Evolutionary conservation across 2,888 invertebrate species (phyloP).

Genomic region (Mythimna vitellina): DNA sequence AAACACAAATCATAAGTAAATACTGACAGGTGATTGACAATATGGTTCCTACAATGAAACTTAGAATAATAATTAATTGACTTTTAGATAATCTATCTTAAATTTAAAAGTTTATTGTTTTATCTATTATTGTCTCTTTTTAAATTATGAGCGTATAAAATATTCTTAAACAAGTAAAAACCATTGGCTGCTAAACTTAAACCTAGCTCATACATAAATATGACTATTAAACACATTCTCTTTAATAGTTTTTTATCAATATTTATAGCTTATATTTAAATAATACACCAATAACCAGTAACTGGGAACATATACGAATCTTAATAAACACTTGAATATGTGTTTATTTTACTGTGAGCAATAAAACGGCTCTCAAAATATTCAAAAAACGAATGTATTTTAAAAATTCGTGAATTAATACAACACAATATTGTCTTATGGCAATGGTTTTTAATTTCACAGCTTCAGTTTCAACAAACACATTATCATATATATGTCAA

Average conservation of each 20-base stretch:
- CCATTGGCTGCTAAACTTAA: constrained; percentile 34
- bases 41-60: neutral
- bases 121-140: constrained; percentile 21
- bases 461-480: constrained; percentile 71
- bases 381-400: constrained; percentile 54
- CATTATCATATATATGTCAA: constrained; percentile 77
- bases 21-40: neutral
- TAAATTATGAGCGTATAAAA: constrained; percentile 39
- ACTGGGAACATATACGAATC: constrained; percentile 49
- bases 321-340: constrained; percentile 64
- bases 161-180: constrained; percentile 39
- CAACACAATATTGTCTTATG: constrained; percentile 55
- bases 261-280: constrained; percentile 65
- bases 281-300: constrained; percentile 56
- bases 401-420: constrained; percentile 54
- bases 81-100: neutral
- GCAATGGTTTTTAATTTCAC: constrained; percentile 72
- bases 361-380: constrained; percentile 61
- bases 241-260: constrained; percentile 63
- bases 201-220: constrained; percentile 65
- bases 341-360: constrained; percentile 61
- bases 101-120: constrained; percentile 6
- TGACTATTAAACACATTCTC: constrained; percentile 59
- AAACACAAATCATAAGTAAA: too few relatives aligned
- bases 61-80: neutral